Evolutionary conservation across 1,140 invertebrate genomes (phyloP).

Genomic region (Hetaerina americana): DNA sequence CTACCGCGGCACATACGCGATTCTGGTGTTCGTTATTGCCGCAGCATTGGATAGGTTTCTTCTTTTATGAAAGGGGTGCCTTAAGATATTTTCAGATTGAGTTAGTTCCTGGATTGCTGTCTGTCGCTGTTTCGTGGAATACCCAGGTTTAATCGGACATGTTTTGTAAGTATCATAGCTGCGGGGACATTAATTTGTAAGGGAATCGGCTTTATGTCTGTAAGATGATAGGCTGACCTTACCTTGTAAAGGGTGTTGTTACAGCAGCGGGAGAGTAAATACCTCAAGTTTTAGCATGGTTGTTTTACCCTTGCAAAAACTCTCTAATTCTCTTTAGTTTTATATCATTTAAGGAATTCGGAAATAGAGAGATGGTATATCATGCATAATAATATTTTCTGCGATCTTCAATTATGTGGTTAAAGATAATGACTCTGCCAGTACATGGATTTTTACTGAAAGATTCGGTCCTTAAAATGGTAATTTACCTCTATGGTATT

Average conservation of each 20-base stretch:
- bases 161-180: background rate
- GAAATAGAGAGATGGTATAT: too few relatives aligned
- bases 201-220: background rate
- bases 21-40: background rate
- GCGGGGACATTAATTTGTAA: background rate
- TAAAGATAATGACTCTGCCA: too few relatives aligned
- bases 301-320: too few relatives aligned
- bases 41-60: background rate
- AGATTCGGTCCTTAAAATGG: too few relatives aligned
- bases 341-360: too few relatives aligned
- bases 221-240: background rate
- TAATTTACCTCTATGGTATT: too few relatives aligned
- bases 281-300: too few relatives aligned
- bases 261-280: too few relatives aligned
- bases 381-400: too few relatives aligned
- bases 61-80: background rate
- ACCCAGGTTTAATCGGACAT: background rate
- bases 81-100: conserved; percentile 1
- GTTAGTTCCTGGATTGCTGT: background rate
- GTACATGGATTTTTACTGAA: too few relatives aligned
- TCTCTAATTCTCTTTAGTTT: too few relatives aligned
- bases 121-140: background rate
- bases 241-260: background rate
- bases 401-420: too few relatives aligned
- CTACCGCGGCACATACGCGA: background rate